Evolutionary conservation across 2,797 vertebrate genomes (phyloP).

Genomic region (Phylloscopus collybita): DNA sequence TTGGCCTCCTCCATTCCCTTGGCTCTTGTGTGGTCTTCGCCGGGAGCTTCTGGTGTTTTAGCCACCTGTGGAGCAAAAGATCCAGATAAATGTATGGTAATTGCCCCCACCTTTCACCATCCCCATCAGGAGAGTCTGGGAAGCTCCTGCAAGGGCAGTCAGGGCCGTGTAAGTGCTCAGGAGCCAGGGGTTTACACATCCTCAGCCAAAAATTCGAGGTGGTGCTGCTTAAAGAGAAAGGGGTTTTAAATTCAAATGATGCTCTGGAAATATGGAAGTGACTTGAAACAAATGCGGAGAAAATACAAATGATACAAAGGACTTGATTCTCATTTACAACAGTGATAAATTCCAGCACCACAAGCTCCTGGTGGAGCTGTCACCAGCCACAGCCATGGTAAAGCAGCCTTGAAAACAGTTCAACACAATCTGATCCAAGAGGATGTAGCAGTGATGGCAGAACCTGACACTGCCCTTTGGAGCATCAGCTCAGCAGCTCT

Average conservation of each 20-base stretch:
- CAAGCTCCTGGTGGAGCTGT: fast-evolving
- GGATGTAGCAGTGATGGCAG: fast-evolving
- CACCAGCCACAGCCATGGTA: neutral
- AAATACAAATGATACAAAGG: fast-evolving
- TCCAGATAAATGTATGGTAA: neutral
- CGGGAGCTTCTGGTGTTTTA: neutral
- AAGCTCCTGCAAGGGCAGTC: neutral
- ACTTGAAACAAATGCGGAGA: neutral
- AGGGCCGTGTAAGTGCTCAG: neutral
- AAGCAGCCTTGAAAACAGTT: neutral
- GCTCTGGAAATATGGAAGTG: fast-evolving
- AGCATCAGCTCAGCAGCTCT: neutral
- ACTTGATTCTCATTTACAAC: neutral
- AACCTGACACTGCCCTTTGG: fast-evolving
- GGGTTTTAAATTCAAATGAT: neutral
- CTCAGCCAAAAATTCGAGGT: neutral
- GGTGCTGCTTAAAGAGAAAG: neutral
- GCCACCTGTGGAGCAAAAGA: neutral
- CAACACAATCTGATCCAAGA: neutral
- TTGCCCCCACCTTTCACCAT: neutral
- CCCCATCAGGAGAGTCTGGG: neutral
- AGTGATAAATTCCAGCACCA: neutral
- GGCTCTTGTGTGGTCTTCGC: neutral
- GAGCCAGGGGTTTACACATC: neutral
- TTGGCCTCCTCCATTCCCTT: neutral